Conservation (phyloP, 1,140 invertebrate species). For the Drosophila sucinea region DNA sequence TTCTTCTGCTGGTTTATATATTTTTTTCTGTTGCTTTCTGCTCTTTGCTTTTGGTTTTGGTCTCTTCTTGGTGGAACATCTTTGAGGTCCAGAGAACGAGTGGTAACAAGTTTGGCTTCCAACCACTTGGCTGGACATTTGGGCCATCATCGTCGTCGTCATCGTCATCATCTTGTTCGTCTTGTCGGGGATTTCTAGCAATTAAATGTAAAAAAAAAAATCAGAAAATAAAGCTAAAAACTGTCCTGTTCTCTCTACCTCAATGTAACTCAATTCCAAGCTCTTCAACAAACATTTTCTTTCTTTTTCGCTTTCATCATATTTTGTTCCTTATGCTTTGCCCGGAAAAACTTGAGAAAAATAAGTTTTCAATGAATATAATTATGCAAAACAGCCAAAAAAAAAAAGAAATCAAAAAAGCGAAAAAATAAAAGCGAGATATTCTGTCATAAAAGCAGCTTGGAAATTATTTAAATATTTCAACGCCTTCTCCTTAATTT, state of each 20-base stretch:
- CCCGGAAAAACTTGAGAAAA: conserved; percentile 68
- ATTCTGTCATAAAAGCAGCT: conserved; percentile 67
- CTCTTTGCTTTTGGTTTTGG: conserved; percentile 23
- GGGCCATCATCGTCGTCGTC: conserved; percentile 32
- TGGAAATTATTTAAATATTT: conserved; percentile 74
- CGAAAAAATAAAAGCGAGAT: conserved; percentile 54
- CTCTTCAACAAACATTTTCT: conserved; percentile 28
- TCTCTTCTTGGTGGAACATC: conserved; percentile 33
- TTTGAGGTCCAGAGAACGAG: conserved; percentile 60
- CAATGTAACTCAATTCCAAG: conserved; percentile 71
- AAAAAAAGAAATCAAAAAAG: not conserved
- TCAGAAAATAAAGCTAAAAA: conserved; percentile 29
- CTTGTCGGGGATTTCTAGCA: conserved; percentile 49
- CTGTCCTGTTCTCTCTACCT: conserved; percentile 39
- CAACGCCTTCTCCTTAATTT: conserved; percentile 26
- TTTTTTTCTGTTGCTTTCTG: conserved; percentile 44
- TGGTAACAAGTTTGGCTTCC: conserved; percentile 58
- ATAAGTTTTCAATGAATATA: conserved; percentile 82
- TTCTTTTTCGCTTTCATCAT: conserved; percentile 46
- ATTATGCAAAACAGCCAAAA: conserved; percentile 73
- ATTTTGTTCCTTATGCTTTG: conserved; percentile 50
- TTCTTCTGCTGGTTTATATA: not conserved
- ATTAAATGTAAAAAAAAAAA: conserved; percentile 66
- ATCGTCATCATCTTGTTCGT: conserved; percentile 5
- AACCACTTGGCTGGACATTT: conserved; percentile 53